Percentiles rank a stretch among this genome's conserved stretches.
Conservation (phyloP, 2,888 invertebrate genomes). For the Cremastinae sp. region DNA sequence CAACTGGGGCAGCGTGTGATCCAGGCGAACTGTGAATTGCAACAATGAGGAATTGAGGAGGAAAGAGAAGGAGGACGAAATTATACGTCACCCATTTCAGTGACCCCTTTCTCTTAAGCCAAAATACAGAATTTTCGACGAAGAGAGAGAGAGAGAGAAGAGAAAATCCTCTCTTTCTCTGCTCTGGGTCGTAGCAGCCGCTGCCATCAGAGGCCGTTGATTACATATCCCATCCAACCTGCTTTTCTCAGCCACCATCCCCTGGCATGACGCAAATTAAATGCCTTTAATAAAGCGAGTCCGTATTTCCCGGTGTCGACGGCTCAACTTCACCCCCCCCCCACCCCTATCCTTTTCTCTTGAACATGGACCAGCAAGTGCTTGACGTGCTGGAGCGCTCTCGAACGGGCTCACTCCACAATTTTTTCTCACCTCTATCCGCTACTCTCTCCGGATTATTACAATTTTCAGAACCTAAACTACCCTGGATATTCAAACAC, state of each 20-base stretch:
- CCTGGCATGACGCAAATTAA: conserved; percentile 72
- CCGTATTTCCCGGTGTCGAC: conserved; percentile 67
- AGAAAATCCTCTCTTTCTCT: conserved; percentile 32
- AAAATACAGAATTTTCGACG: conserved; percentile 35
- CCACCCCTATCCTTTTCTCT: conserved; percentile 30
- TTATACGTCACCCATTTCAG: conserved; percentile 49
- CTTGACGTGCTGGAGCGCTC: conserved; percentile 38
- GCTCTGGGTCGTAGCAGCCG: conserved; percentile 45
- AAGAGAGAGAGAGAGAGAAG: conserved; percentile 21
- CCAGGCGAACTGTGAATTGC: conserved; percentile 33
- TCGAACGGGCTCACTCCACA: conserved; percentile 3
- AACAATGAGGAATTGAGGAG: conserved; percentile 29
- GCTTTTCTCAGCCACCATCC: conserved; percentile 54
- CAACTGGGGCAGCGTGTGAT: conserved; percentile 45
- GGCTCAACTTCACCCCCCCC: conserved; percentile 34
- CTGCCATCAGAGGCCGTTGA: conserved; percentile 62
- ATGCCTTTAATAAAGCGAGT: conserved; percentile 73
- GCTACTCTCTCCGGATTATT: conserved; percentile 12
- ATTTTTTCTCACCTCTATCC: conserved; percentile 4
- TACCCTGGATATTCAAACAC: conserved; percentile 9
- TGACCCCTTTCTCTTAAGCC: conserved; percentile 49
- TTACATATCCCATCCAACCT: conserved; percentile 62
- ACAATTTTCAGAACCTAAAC: conserved; percentile 25
- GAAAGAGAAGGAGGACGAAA: conserved; percentile 24
- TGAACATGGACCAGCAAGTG: conserved; percentile 26